Evolutionary conservation across 2,113 vertebrate genomes (phyloP), one percentile per base, ranked within the genome.

Genomic region (Morone chrysops): DNA sequence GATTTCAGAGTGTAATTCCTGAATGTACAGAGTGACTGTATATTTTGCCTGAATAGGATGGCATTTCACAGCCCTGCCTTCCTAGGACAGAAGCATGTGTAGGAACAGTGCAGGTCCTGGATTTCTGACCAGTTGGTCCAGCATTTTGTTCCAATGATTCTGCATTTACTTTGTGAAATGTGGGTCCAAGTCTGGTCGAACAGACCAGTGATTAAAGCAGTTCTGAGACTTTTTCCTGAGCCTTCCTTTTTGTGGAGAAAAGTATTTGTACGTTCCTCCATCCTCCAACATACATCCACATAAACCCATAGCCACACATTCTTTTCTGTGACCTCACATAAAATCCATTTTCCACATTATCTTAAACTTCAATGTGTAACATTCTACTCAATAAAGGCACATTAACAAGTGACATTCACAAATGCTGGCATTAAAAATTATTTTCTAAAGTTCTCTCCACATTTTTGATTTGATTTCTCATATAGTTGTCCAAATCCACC

Each of bases 1-100:
- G 59, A 81, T 83, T 83, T 86, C 40, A 20, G 31, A 78, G 67
- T 74, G 40, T 56, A 53, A 80, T 66, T 81, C 22, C n/a, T 70
- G 2, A 85, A 82, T 70, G 74, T 70, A 22, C 57, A 75, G 70
- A 74, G 62, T 76, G 41, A 36, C 68, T 82, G 70, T 70, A 69
- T 75, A 76, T 90, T 84, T 80, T 65, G 8, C 4, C 45, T 41
- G 40, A 48, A 45, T 38, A 40, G 5, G 41, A n/a, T 59, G 67
- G 70, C 57, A 62, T 59, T 63, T 82, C 60, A 56, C 41, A 75
- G 38, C 17, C 40, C 18, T 63, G 51, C 48, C 57, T 36, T 82
- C 61, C 41, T 41, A 36, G 47, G 36, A 57, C n/a, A 63, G 66
- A 18, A 3, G 59, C 59, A 56, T 43, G 12, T 41, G 38, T 36